Percentiles rank a stretch among this genome's conserved stretches.
phyloP scores from a whole-genome alignment of 1,140 invertebrate genomes.

The Centruroides sculpturatus region DNA sequence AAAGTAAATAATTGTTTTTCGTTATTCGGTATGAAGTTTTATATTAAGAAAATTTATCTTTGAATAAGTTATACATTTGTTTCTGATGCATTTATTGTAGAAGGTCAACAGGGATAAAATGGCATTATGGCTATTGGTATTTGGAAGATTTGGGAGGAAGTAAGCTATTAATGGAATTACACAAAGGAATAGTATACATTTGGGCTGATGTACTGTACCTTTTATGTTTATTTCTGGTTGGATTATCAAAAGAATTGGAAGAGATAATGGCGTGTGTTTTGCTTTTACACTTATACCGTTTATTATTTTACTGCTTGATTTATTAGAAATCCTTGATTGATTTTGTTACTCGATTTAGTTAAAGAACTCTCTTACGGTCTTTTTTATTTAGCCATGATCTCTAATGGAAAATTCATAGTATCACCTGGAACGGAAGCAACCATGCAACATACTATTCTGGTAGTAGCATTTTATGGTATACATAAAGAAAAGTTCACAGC shows the following conservation, averaged over 20 bases:
- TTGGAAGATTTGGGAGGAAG: conserved; percentile 18
- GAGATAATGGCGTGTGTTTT: conserved; percentile 62
- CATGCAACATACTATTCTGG: conserved; percentile 48
- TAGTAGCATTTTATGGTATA: too few relatives aligned
- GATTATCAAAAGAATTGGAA: conserved; percentile 66
- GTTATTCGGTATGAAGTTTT: too few relatives aligned
- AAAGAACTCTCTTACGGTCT: conserved; percentile 78
- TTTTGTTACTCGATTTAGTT: conserved; percentile 65
- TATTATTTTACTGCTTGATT: conserved; percentile 65
- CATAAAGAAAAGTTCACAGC: too few relatives aligned
- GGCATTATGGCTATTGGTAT: conserved; percentile 55
- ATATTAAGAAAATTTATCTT: too few relatives aligned
- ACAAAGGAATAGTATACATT: conserved; percentile 35
- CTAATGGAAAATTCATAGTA: conserved; percentile 68
- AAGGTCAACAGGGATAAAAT: conserved; percentile 64
- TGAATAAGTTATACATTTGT: too few relatives aligned
- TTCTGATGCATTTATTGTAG: conserved; percentile 60
- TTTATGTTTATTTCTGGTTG: conserved; percentile 7
- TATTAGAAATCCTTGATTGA: conserved; percentile 54
- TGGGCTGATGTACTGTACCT: conserved; percentile 26
- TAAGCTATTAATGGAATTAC: conserved; percentile 58
- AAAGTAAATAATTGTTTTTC: too few relatives aligned
- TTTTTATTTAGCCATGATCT: conserved; percentile 72
- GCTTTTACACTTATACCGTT: conserved; percentile 52
- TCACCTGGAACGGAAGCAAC: conserved; percentile 75